Percentiles rank a stretch among this genome's conserved stretches.
phyloP scores from a whole-genome alignment of 2,888 invertebrate species.

The Hoplodrina blanda region DNA sequence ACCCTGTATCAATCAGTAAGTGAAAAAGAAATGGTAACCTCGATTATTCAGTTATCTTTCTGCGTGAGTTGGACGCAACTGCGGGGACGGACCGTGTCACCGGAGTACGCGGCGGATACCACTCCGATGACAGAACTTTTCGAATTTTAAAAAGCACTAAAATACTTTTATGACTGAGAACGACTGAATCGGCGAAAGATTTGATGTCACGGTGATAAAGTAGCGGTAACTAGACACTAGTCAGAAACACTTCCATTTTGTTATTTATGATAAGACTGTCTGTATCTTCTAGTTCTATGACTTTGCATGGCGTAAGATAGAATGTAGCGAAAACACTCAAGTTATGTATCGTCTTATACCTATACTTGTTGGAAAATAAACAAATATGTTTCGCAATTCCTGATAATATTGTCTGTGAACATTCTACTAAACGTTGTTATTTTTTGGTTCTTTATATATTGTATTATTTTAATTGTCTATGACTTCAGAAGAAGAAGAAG shows the following conservation, averaged over 20 bases:
- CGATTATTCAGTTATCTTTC: conserved; percentile 52
- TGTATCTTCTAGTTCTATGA: no score
- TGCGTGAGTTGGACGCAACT: conserved; percentile 32
- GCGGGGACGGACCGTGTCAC: not conserved
- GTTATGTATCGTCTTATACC: no score
- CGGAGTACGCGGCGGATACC: not conserved
- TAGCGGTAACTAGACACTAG: not conserved
- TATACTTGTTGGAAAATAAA: no score
- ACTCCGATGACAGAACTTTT: conserved; percentile 1
- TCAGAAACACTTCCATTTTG: not conserved
- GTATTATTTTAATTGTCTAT: no score
- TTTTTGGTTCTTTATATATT: no score
- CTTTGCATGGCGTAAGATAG: no score
- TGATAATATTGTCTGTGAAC: no score
- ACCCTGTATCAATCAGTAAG: conserved; percentile 23
- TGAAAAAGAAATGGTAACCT: conserved; percentile 32
- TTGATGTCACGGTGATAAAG: not conserved
- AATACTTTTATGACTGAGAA: not conserved
- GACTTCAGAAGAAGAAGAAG: no score
- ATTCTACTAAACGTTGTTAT: no score
- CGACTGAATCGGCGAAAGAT: not conserved
- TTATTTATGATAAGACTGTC: not conserved
- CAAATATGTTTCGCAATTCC: no score
- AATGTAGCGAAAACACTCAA: no score
- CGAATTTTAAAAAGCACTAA: not conserved